Evolutionary conservation across 2,888 invertebrate species (phyloP).

Genomic region (Strigamia crassipes): DNA sequence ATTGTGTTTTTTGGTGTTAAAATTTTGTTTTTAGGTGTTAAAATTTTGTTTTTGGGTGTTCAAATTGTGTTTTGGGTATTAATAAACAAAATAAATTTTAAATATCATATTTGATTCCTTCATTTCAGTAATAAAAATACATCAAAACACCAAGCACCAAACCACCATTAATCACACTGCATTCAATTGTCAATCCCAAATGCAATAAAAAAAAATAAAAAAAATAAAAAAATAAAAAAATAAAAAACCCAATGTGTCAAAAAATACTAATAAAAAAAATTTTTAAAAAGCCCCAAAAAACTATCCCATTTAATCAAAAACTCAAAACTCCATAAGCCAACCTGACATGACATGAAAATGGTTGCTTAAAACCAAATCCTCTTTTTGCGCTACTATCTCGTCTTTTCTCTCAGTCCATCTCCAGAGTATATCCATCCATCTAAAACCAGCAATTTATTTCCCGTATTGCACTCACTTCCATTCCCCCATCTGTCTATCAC

Average conservation of each 20-base stretch:
- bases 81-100: no score
- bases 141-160: no score
- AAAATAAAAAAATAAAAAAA: neutral
- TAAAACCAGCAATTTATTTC: neutral
- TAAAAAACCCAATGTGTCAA: neutral
- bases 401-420: neutral
- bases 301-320: neutral
- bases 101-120: no score
- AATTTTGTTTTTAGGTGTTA: no score
- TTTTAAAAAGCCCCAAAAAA: neutral
- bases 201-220: no score
- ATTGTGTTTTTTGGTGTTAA: no score
- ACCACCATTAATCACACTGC: no score
- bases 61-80: no score
- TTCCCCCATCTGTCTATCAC: neutral
- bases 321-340: conserved; percentile 7
- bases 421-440: conserved; percentile 5
- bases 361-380: conserved; percentile 10
- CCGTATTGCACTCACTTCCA: conserved; percentile 10
- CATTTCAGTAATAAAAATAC: no score
- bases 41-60: no score
- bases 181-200: no score
- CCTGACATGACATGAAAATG: conserved; percentile 1
- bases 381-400: neutral
- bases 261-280: neutral